Base-by-base conservation (phyloP, 2,888 invertebrate species). In the Tiliacea citrago region DNA sequence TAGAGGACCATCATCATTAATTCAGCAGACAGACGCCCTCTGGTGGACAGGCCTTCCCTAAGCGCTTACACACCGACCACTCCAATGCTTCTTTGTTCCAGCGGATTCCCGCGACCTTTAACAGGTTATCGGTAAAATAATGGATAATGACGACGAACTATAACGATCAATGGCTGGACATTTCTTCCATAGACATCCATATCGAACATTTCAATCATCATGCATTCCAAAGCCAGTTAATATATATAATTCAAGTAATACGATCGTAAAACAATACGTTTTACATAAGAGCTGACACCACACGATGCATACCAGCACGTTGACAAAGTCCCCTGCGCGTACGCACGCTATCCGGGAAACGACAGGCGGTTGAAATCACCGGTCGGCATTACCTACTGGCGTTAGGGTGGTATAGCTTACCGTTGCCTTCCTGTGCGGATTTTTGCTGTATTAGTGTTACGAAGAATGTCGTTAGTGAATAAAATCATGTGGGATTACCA, bases 331-430 rank as follows among this genome's bases (percentile, higher is more conserved):
- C 60, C 55, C 29, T 77, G 84, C 75, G 75, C 66, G 57, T 73
- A 55, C 80, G 77, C 86, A 74, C 13, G 74, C 68, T 83, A 77
- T 83, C 86, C 84, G 83, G 84, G 80, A 86, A 80, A 75, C 75
- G 69, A 60, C 70, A 42, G 71, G 73, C 76, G 75, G 60, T 77
- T 75, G 51, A 72, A 71, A 73, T 71, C 75, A 58, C 80, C 77
- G 84, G 77, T 58, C 45, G 83, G 61, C 57, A 55, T 57, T 82
- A 71, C 55, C 65, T 66, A 45, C 13, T 67, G 79, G 51, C 83
- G 72, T 68, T 80, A 18, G 68, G 73, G 83, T 73, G 68, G 71
- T 80, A 18, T 78, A 68, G 39, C 45, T 72, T 66, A 83, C 81
- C 62, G 68, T 58, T 70, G 73, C 16, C 68, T 81, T 83, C 73